Percentiles rank a stretch among this genome's conserved stretches.
Conservation (phyloP, 1,140 invertebrate genomes). For the Wasmannia auropunctata region DNA sequence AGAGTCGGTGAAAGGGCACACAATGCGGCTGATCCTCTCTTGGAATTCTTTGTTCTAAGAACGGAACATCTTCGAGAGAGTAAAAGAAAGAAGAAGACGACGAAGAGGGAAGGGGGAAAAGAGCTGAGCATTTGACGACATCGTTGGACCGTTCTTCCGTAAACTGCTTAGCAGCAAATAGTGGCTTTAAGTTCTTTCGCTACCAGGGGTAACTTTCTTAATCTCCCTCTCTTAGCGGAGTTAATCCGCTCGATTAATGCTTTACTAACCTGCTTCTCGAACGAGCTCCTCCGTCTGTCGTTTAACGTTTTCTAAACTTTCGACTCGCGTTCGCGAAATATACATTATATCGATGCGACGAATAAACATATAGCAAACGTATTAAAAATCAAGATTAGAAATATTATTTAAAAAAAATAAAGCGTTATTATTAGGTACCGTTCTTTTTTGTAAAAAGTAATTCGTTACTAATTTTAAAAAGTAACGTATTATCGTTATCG, state of each 20-base stretch:
- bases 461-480: too few relatives aligned
- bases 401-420: too few relatives aligned
- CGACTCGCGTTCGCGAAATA: not conserved
- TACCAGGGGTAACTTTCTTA: slow-evolving; percentile 73
- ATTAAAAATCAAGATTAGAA: too few relatives aligned
- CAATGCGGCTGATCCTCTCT: slow-evolving; percentile 60
- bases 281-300: slow-evolving; percentile 6
- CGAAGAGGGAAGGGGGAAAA: too few relatives aligned
- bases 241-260: slow-evolving; percentile 76
- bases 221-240: slow-evolving; percentile 71
- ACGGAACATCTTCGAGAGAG: slow-evolving; percentile 26
- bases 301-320: not conserved
- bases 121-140: slow-evolving; percentile 65
- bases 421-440: too few relatives aligned
- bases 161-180: slow-evolving; percentile 72
- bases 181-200: slow-evolving; percentile 63
- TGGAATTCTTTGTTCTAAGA: slow-evolving; percentile 56
- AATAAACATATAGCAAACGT: not conserved
- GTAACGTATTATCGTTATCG: too few relatives aligned
- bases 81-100: slow-evolving; percentile 15
- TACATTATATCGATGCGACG: not conserved
- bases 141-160: slow-evolving; percentile 61
- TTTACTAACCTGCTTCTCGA: slow-evolving; percentile 47
- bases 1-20: slow-evolving; percentile 47
- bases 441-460: too few relatives aligned